Percentiles rank a stretch among this genome's conserved stretches.
Evolutionary conservation across 2,797 vertebrate species (phyloP).

Genomic region (Poeciliopsis gracilis): DNA sequence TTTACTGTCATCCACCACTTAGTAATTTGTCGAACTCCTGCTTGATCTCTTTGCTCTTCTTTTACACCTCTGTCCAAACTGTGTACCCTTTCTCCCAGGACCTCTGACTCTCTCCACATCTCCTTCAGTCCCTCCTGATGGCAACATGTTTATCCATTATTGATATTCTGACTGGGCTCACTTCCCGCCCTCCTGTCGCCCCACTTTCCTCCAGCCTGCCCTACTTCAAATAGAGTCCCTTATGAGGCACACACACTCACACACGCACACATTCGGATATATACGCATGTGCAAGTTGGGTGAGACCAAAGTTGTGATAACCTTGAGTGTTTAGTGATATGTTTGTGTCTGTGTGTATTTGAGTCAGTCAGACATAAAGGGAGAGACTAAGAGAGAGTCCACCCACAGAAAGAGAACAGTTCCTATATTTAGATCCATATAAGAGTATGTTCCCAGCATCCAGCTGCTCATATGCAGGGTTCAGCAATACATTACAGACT

Average conservation of each 20-base stretch:
- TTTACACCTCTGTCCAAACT: slow-evolving; percentile 44
- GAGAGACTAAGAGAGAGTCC: slow-evolving; percentile 60
- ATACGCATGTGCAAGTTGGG: slow-evolving; percentile 32
- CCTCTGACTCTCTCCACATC: slow-evolving; percentile 36
- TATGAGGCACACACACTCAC: slow-evolving; percentile 42
- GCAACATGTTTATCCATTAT: slow-evolving; percentile 79
- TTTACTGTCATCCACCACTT: neutral
- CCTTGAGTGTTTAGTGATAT: slow-evolving; percentile 53
- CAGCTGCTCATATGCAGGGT: slow-evolving; percentile 48
- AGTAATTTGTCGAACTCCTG: slow-evolving; percentile 4
- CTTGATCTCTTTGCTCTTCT: slow-evolving; percentile 16
- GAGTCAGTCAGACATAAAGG: slow-evolving; percentile 56
- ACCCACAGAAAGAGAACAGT: slow-evolving; percentile 50
- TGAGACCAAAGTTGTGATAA: slow-evolving; percentile 61
- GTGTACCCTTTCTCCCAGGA: slow-evolving; percentile 41
- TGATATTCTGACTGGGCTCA: slow-evolving; percentile 75
- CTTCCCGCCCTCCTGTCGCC: slow-evolving; percentile 69
- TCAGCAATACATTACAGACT: slow-evolving; percentile 53
- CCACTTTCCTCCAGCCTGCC: slow-evolving; percentile 75
- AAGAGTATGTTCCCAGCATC: slow-evolving; percentile 65
- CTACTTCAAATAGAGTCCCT: slow-evolving; percentile 74
- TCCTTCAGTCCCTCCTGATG: slow-evolving; percentile 63
- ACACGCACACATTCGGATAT: neutral
- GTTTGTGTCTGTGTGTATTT: slow-evolving; percentile 46
- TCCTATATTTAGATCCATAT: slow-evolving; percentile 73